Base-by-base conservation (phyloP, 2,113 vertebrate species). In the Epinephelus cyanopodus region DNA sequence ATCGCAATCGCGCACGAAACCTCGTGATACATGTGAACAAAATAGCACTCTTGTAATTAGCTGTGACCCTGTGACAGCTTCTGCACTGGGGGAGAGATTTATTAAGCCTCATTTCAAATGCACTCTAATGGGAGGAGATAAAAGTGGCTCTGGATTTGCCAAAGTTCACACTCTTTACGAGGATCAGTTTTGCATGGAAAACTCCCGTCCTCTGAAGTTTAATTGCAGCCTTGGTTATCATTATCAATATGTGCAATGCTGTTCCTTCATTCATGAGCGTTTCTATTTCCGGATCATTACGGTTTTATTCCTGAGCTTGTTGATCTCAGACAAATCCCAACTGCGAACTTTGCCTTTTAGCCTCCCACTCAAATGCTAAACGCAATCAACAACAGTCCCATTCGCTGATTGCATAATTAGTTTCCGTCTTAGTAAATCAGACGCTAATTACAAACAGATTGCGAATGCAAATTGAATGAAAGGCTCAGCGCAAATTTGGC, bases 391-490 rank as follows among this genome's bases (percentile, higher is more conserved):
- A 19, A 6, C 66, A 45, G 62, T 83, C 27, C 73, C 60, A 56
- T 62, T 48, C 15, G 1, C 25, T 74, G 72, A 79, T 77, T 60
- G 60, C 45, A 13, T 80, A 75, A 86, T 86, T 76, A 82, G 63
- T 56, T 52, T 84, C 52, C 25, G 63, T 56, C 29, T 61, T 19
- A 57, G 77, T 64, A 6, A 79, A 75, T 86, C 73, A 76, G 66
- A 77, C 23, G 0, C 65, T 86, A 84, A 81, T 86, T 84, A 74
- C 79, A 39, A 81, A 69, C 79, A 77, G 57, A 84, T 64, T 74
- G 74, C 12, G 3, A 48, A n/a, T 14, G 56, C 69, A 83, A 75
- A 88, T 62, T 79, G 72, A 87, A 82, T 71, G 2, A 75, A 80
- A 73, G 58, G 0, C 2, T 82, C 1, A 15, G 58, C 6, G 10